phyloP scores from a whole-genome alignment of 92 coral and sea anemone genomes.

The Porites lobata region DNA sequence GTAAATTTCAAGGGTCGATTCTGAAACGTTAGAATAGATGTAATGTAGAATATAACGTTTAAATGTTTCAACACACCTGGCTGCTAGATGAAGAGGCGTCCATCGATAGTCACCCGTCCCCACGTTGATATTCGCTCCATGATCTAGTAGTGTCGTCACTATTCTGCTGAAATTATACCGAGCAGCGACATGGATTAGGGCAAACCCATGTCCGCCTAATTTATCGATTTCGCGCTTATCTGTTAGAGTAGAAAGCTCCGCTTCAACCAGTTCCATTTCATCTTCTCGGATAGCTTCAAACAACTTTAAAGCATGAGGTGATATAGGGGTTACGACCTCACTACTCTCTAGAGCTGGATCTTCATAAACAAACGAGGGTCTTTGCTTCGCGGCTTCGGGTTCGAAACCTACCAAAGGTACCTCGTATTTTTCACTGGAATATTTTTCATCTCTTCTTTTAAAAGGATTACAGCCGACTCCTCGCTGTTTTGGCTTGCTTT shows the following conservation, averaged over 20 bases:
- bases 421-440: slow-evolving; percentile 11
- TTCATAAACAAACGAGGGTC: slow-evolving; percentile 6
- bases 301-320: slow-evolving; percentile 22
- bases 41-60: not conserved
- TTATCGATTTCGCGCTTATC: slow-evolving; percentile 34
- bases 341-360: slow-evolving; percentile 19
- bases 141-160: slow-evolving; percentile 39
- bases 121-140: slow-evolving; percentile 57
- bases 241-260: slow-evolving; percentile 41
- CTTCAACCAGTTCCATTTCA: slow-evolving; percentile 60
- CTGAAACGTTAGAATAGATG: no score
- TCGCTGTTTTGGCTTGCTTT: slow-evolving; percentile 5
- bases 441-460: not conserved
- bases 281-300: slow-evolving; percentile 73
- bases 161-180: slow-evolving; percentile 55
- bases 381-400: not conserved
- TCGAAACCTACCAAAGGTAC: slow-evolving; percentile 25
- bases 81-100: slow-evolving; percentile 66
- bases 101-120: slow-evolving; percentile 37
- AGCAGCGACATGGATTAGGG: slow-evolving; percentile 65
- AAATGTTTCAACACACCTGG: slow-evolving; percentile 41
- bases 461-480: slow-evolving; percentile 28
- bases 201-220: slow-evolving; percentile 50
- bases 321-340: slow-evolving; percentile 19
- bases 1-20: no score